Percentiles rank a stretch among this genome's conserved stretches.
These are phyloP conservation scores for Heterochromis multidens DNA, from an alignment of 2,113 vertebrate species.

Conservation along the genomic window DNA sequence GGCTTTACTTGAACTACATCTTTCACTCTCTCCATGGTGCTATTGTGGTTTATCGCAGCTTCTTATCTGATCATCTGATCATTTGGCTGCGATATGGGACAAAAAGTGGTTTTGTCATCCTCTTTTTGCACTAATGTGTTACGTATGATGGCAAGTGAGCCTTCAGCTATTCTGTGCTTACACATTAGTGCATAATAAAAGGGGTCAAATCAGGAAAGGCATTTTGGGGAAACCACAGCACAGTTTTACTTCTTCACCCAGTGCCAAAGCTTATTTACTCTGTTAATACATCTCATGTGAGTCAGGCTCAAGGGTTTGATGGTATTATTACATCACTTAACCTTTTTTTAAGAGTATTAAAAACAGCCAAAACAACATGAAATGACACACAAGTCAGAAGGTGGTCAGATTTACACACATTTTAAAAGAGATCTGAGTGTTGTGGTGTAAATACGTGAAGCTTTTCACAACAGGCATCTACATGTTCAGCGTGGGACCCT, in stretches of 20 bases:
- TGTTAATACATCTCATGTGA: conserved; percentile 2
- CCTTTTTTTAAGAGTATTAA: background rate
- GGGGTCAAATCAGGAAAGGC: background rate
- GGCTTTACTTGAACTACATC: conserved; percentile 58
- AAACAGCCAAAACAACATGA: background rate
- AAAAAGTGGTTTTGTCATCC: background rate
- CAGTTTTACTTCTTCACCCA: conserved; percentile 46
- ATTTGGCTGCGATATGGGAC: background rate
- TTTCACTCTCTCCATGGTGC: conserved; percentile 56
- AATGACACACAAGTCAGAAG: background rate
- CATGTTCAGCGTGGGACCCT: conserved; percentile 16
- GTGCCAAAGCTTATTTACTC: conserved; percentile 63
- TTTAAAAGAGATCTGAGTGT: conserved; percentile 11
- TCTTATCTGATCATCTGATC: background rate
- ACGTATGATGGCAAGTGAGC: background rate
- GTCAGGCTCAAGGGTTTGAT: background rate
- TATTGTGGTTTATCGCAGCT: conserved; percentile 45
- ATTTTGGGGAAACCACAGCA: conserved; percentile 29
- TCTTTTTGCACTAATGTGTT: background rate
- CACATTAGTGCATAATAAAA: conserved; percentile 12
- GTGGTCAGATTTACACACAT: background rate
- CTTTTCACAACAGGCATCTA: conserved; percentile 42
- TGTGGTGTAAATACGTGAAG: conserved; percentile 58
- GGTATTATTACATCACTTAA: background rate
- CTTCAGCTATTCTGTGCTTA: background rate